These are phyloP conservation scores for Rousettus leschenaultii DNA, from an alignment of 2,113 vertebrate genomes.

Conservation along the genomic window DNA sequence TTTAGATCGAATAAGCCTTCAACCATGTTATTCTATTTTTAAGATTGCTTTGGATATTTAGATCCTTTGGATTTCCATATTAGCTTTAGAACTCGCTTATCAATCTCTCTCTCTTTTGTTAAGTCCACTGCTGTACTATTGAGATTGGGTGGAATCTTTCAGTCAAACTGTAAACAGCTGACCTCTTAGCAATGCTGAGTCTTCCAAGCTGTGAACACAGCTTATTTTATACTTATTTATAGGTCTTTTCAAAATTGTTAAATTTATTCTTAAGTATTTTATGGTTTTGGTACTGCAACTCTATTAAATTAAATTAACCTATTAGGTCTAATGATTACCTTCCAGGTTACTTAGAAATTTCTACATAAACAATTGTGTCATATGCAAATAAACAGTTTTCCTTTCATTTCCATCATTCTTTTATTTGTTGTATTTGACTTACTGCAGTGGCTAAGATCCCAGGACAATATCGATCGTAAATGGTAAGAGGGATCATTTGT, in stretches of 20 bases:
- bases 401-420: background rate
- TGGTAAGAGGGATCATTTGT: background rate
- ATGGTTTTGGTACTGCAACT: background rate
- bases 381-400: background rate
- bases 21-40: background rate
- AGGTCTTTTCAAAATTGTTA: background rate
- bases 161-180: background rate
- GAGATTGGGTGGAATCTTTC: background rate
- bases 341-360: background rate
- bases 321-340: background rate
- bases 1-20: background rate
- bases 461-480: background rate
- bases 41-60: background rate
- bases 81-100: background rate
- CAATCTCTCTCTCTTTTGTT: background rate
- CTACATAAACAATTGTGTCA: background rate
- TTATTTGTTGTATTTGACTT: background rate
- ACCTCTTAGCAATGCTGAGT: background rate
- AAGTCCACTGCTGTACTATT: background rate
- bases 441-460: background rate
- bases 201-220: background rate
- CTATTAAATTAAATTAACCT: background rate
- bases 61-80: background rate
- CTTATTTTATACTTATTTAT: background rate
- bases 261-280: background rate